A percentile compares a stretch with the other conserved stretches of the same genome.
phyloP scores from a whole-genome alignment of 2,113 vertebrate species.

The Amphiprion ocellaris region DNA sequence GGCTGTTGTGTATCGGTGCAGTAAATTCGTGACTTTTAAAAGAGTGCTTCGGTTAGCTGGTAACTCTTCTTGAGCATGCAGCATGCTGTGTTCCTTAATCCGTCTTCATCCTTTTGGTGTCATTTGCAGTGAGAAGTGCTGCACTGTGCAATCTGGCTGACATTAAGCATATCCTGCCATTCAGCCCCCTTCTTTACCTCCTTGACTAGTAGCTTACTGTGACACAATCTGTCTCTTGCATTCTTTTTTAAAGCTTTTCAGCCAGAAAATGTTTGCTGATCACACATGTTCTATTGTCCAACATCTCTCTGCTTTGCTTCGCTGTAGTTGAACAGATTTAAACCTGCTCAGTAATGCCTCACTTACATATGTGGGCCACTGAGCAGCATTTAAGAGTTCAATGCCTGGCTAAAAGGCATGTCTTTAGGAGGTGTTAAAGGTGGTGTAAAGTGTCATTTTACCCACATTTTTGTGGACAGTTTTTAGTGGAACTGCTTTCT shows the following conservation, averaged over 20 bases:
- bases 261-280: slow-evolving; percentile 62
- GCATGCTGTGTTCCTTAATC: slow-evolving; percentile 72
- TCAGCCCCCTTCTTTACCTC: slow-evolving; percentile 72
- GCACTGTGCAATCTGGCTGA: slow-evolving; percentile 76
- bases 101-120: slow-evolving; percentile 73
- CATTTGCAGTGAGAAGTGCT: slow-evolving; percentile 74
- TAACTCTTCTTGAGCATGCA: slow-evolving; percentile 51
- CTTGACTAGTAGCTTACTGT: slow-evolving; percentile 69
- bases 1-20: slow-evolving; percentile 22
- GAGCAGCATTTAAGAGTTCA: neutral
- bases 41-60: slow-evolving; percentile 32
- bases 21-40: slow-evolving; percentile 54
- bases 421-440: neutral
- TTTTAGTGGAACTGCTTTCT: neutral
- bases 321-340: neutral
- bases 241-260: slow-evolving; percentile 59
- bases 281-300: slow-evolving; percentile 22
- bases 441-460: neutral
- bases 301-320: slow-evolving; percentile 11
- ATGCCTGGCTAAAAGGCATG: neutral
- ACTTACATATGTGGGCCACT: neutral
- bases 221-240: slow-evolving; percentile 75
- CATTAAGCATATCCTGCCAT: slow-evolving; percentile 78
- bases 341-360: slow-evolving; percentile 6
- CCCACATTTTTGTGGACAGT: neutral